phyloP scores from a whole-genome alignment of 30 jellyfish, hydroid and myxozoan species.

The Aurelia sp. region DNA sequence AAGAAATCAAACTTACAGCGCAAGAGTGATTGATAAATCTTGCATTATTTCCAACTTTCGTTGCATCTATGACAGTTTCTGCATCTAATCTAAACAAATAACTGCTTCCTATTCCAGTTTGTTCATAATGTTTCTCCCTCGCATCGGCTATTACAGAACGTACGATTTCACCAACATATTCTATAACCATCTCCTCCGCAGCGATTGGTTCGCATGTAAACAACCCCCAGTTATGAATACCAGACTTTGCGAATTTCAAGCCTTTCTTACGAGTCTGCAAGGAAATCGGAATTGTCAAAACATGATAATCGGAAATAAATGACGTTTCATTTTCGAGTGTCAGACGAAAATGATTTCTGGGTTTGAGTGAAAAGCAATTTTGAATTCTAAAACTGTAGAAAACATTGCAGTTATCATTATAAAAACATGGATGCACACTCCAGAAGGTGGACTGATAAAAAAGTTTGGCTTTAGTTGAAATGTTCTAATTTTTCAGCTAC shows the following conservation, averaged over 20 bases:
- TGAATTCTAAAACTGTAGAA: too few species aligned
- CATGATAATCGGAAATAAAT: too few species aligned
- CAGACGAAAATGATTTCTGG: too few species aligned
- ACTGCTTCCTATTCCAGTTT: constrained; percentile 97
- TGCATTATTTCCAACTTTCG: constrained; percentile 98
- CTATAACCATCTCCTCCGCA: constrained; percentile 99
- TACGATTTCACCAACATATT: constrained; percentile 95
- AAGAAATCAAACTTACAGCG: constrained; percentile 65
- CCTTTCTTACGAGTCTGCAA: constrained; percentile 94
- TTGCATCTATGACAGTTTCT: constrained; percentile 99
- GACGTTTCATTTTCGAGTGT: too few species aligned
- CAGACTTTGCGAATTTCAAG: constrained; percentile 92
- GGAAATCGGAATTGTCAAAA: background rate
- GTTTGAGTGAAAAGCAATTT: too few species aligned
- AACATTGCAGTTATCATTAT: too few species aligned
- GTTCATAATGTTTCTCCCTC: constrained; percentile 96
- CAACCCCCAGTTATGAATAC: constrained; percentile 99
- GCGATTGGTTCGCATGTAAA: constrained; percentile 99
- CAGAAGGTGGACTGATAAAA: too few species aligned
- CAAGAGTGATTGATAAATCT: constrained; percentile 98
- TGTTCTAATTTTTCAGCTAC: too few species aligned
- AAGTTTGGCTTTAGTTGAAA: too few species aligned
- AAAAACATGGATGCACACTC: too few species aligned
- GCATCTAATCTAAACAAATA: constrained; percentile 96
- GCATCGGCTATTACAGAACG: constrained; percentile 98